Base-by-base conservation (phyloP, 2,797 vertebrate species). In the Hirundo rustica region DNA sequence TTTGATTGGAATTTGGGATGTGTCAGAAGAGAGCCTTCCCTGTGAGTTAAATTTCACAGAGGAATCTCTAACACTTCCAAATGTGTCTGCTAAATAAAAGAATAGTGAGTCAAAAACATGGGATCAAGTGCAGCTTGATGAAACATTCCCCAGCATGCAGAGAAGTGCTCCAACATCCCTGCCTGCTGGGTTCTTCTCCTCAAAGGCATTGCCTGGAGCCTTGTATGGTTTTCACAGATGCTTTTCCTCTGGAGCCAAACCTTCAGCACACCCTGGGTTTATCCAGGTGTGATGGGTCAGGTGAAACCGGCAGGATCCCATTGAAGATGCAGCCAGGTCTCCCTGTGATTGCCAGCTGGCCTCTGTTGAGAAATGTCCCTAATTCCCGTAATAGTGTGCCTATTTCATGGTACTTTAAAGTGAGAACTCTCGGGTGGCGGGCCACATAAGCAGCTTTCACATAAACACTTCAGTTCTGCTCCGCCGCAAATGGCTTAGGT, bases 371-470 rank as follows among this genome's bases (percentile, higher is more conserved):
- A 68, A 79, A 47, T 81, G 87, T 79, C 95, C 79, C 78, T 91
- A 62, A 86, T 95, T 94, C 86, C 93, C 66, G 4, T 96, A 88
- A 86, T 93, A 89, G 94, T 16, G 72, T 92, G 81, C 84, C 79
- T 87, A 44, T 96, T 96, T 95, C 94, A 96, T 81, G 94, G 82
- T 68, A 2, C 70, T 96, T 96, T 95, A 74, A 29, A 90, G 89
- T 26, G 88, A 96, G 94, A 53, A 40, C 74, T 94, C 93, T 83
- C 14, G 9, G 91, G 92, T 70, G 88, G 58, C 91, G 67, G 79
- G 71, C 54, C 86, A 78, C 89, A 95, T 97, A 97, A 96, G 93
- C 95, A 67, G 96, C 91, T 97, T 97, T 95, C 94, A 48, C 86
- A 14, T 94, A 97, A 97, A 94, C 89, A 16, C 88, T 88, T 95